Evolutionary conservation across 2,113 vertebrate species (phyloP), one percentile per base, ranked within the genome.

Genomic region (Gnathonemus longibarbis): DNA sequence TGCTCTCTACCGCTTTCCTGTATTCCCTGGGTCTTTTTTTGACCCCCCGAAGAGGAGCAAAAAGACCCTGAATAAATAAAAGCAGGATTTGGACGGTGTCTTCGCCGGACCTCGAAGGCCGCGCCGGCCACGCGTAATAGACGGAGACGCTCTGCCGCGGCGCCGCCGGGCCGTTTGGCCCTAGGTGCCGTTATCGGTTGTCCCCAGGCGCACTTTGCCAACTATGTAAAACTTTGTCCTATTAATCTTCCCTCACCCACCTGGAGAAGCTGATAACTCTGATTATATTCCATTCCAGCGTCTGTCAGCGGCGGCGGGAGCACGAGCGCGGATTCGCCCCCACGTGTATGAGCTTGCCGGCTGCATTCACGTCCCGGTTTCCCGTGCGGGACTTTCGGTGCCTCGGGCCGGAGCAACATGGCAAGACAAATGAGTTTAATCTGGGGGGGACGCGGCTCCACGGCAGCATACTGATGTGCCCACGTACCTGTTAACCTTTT

Each of bases 21-120:
- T 39, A 88, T 31, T 42, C 21, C 13, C 8, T 10, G 53, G 87
- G 50, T n/a, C 74, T 89, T 77, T 89, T 58, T 90, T 91, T 89
- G 39, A 31, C 87, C 84, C 84, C 70, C 88, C 88, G 74, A 88
- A 62, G 62, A 74, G 62, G 10, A 53, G 48, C 39, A 58, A 50
- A 45, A 85, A 90, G 48, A 84, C 53, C 15, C 49, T 89, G 70
- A 87, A 74, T 88, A 88, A 90, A 92, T 90, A 91, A 88, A 66
- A 91, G 89, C 46, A 46, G 62, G 87, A 90, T 91, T 92, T 91
- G 50, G 87, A 91, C 48, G 89, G 46, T 31, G 53, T 91, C 89
- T 91, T 42, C 46, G 24, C 48, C 52, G 21, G 52, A 66, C 48
- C 53, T 21, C 56, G 45, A 70, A 90, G 89, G 48, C 83, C 19